A percentile compares a stretch with the other conserved stretches of the same genome.
These are phyloP conservation scores for Drosophila atroscutellata DNA, from an alignment of 2,888 invertebrate species.

Conservation along the genomic window DNA sequence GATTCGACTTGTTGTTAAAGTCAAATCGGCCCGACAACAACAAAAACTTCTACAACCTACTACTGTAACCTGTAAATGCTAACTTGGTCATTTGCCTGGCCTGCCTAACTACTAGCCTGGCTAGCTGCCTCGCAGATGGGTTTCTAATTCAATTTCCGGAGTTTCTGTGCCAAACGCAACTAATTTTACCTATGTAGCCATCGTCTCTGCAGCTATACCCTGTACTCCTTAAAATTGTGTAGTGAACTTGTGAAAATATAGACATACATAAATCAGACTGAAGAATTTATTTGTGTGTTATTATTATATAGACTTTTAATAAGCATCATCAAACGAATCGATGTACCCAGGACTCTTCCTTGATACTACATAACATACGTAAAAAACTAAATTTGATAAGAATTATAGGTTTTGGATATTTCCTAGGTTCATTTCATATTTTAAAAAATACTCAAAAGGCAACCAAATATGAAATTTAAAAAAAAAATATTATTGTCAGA, in stretches of 20 bases:
- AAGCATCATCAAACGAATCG: background rate
- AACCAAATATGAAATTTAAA: too few relatives aligned
- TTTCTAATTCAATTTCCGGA: slow-evolving; percentile 39
- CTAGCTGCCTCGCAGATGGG: slow-evolving; percentile 67
- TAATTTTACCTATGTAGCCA: slow-evolving; percentile 52
- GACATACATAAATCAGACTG: background rate
- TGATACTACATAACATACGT: background rate
- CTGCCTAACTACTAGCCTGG: slow-evolving; percentile 38
- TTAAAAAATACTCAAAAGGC: background rate
- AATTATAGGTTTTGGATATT: background rate
- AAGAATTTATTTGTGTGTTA: background rate
- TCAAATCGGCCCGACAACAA: slow-evolving; percentile 24
- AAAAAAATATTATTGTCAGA: too few relatives aligned
- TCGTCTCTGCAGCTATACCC: slow-evolving; percentile 1
- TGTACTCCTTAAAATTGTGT: background rate
- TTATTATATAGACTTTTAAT: background rate
- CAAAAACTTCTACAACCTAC: slow-evolving; percentile 18
- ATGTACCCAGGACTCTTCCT: background rate
- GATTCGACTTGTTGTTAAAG: slow-evolving; percentile 40
- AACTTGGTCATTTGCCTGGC: slow-evolving; percentile 23
- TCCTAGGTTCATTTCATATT: background rate
- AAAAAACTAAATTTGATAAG: background rate
- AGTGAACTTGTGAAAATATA: background rate
- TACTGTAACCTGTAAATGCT: slow-evolving; percentile 45
- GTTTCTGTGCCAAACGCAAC: slow-evolving; percentile 52